phyloP scores from a whole-genome alignment of 2,888 invertebrate genomes.

The Uropetala carovei region DNA sequence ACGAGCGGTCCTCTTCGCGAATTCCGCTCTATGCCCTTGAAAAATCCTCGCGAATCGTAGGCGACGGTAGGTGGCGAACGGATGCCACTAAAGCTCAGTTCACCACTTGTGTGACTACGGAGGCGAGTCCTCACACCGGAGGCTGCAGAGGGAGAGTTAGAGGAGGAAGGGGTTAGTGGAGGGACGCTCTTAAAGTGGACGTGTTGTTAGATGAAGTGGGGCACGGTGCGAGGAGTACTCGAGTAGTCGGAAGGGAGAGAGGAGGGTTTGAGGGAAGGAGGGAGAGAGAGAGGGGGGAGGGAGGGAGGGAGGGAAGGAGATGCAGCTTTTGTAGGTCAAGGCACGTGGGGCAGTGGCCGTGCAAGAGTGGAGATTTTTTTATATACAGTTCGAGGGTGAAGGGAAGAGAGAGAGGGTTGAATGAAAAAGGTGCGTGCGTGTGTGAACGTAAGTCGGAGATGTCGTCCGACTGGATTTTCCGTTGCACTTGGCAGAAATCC shows the following conservation, averaged over 20 bases:
- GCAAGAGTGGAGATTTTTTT: not conserved
- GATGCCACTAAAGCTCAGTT: too few relatives aligned
- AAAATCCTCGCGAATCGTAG: not conserved
- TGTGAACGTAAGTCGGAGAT: too few relatives aligned
- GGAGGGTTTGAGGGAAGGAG: too few relatives aligned
- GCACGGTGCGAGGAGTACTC: not conserved
- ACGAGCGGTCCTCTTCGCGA: not conserved
- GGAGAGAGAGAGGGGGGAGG: too few relatives aligned
- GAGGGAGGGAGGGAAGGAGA: too few relatives aligned
- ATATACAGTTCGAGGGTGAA: too few relatives aligned
- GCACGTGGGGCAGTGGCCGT: slow-evolving; percentile 8
- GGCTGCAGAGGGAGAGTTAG: too few relatives aligned
- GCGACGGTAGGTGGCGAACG: not conserved
- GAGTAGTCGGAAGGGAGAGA: too few relatives aligned
- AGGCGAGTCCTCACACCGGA: too few relatives aligned
- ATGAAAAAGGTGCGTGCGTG: too few relatives aligned
- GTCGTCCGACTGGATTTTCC: not conserved
- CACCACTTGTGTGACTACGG: too few relatives aligned
- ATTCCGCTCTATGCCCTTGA: not conserved
- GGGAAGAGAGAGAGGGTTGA: too few relatives aligned
- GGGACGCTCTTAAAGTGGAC: not conserved
- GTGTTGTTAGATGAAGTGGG: not conserved
- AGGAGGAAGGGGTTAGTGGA: not conserved
- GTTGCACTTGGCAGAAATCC: not conserved
- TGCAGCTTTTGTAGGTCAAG: not conserved